These are phyloP conservation scores for Trichomalopsis sarcophagae DNA, from an alignment of 1,140 invertebrate genomes.

Conservation along the genomic window DNA sequence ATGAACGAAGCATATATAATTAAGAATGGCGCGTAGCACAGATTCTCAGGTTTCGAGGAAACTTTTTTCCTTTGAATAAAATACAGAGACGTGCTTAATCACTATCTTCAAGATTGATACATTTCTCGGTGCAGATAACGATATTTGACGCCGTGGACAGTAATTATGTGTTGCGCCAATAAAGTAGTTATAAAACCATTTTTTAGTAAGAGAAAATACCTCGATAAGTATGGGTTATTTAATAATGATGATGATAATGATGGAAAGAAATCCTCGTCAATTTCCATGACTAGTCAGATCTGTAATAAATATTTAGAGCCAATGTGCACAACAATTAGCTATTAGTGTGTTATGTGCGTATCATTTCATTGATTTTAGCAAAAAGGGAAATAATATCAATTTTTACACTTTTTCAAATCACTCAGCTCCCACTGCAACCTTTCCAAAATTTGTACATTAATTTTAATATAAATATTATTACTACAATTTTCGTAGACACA, in stretches of 20 bases:
- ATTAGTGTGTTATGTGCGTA: no score
- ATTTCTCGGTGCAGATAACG: background rate
- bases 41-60: no score
- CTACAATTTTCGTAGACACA: constrained; percentile 50
- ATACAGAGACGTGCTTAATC: background rate
- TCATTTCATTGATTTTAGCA: no score
- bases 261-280: background rate
- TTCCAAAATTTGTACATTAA: no score
- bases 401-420: no score
- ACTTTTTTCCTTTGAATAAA: background rate
- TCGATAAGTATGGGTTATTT: background rate
- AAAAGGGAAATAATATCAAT: no score
- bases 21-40: background rate
- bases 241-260: background rate
- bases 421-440: no score
- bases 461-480: no score
- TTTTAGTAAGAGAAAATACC: background rate
- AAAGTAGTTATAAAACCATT: background rate
- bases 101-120: background rate
- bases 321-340: background rate
- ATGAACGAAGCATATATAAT: background rate
- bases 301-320: no score
- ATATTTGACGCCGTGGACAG: background rate
- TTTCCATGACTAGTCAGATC: no score
- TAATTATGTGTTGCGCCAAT: background rate